Percentiles rank a stretch among this genome's conserved stretches.
Evolutionary conservation across 1,140 invertebrate genomes (phyloP).

Genomic region (Riptortus pedestris): DNA sequence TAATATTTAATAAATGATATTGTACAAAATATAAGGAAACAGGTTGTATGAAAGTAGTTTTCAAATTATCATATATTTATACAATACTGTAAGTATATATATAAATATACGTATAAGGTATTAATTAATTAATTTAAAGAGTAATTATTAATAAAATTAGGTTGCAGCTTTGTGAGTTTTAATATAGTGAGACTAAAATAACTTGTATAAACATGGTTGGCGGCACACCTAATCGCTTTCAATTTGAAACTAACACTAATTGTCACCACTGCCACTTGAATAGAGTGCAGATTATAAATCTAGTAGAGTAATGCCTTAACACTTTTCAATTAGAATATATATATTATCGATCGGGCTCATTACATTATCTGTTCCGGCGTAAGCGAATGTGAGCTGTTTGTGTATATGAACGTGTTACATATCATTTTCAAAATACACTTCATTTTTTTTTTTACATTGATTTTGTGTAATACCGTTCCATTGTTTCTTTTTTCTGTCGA

Average conservation of each 20-base stretch:
- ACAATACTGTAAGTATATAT: conserved; percentile 26
- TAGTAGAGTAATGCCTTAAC: conserved; percentile 13
- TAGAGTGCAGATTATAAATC: conserved; percentile 6
- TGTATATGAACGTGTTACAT: conserved; percentile 22
- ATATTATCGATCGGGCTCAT: conserved; percentile 12
- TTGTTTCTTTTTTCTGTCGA: background rate
- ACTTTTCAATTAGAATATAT: background rate
- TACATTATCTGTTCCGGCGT: background rate
- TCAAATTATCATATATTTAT: conserved; percentile 31
- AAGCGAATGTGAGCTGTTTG: conserved; percentile 1
- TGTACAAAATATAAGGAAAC: conserved; percentile 25
- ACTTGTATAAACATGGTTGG: conserved; percentile 4
- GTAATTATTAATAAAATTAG: conserved; percentile 14
- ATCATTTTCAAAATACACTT: conserved; percentile 6
- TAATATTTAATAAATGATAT: conserved; percentile 29
- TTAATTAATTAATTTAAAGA: background rate
- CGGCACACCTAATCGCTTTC: conserved; percentile 23
- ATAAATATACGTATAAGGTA: conserved; percentile 2
- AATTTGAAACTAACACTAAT: conserved; percentile 24
- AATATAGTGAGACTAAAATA: conserved; percentile 5
- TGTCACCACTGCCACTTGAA: conserved; percentile 23
- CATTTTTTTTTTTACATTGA: background rate
- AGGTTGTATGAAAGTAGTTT: conserved; percentile 31
- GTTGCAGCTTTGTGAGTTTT: conserved; percentile 26
- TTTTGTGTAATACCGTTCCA: conserved; percentile 3